Conservation (phyloP, 2,797 vertebrate genomes). For the Sylvilagus floridanus region DNA sequence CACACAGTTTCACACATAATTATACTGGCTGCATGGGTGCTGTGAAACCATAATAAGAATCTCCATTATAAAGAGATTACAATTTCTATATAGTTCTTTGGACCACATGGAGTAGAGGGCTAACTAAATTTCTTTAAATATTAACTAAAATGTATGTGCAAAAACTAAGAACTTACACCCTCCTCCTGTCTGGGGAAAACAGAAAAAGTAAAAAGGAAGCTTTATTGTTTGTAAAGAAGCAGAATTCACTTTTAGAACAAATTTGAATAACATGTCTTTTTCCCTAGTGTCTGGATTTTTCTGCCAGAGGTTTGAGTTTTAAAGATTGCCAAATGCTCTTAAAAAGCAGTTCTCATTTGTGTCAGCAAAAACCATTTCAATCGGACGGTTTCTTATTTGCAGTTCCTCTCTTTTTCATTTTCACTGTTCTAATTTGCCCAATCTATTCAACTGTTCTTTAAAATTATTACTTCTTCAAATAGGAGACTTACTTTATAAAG, state of each 20-base stretch:
- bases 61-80: background rate
- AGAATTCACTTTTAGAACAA: slow-evolving; percentile 61
- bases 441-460: background rate
- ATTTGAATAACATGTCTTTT: slow-evolving; percentile 9
- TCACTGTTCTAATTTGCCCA: background rate
- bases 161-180: background rate
- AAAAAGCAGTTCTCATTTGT: slow-evolving; percentile 17
- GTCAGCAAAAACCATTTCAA: slow-evolving; percentile 31
- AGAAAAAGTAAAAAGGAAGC: background rate
- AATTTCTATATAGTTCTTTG: background rate
- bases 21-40: background rate
- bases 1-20: background rate
- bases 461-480: slow-evolving; percentile 6
- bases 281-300: background rate
- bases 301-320: background rate
- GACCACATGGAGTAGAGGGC: background rate
- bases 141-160: slow-evolving; percentile 2
- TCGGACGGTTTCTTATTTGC: background rate
- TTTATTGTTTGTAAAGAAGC: slow-evolving; percentile 1
- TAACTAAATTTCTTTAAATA: slow-evolving; percentile 4
- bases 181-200: background rate
- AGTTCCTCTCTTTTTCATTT: slow-evolving; percentile 14
- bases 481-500: slow-evolving; percentile 6
- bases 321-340: slow-evolving; percentile 33
- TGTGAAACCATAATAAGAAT: background rate